Evolutionary conservation across 2,113 vertebrate species (phyloP).

Genomic region (Brevimyrus niger): DNA sequence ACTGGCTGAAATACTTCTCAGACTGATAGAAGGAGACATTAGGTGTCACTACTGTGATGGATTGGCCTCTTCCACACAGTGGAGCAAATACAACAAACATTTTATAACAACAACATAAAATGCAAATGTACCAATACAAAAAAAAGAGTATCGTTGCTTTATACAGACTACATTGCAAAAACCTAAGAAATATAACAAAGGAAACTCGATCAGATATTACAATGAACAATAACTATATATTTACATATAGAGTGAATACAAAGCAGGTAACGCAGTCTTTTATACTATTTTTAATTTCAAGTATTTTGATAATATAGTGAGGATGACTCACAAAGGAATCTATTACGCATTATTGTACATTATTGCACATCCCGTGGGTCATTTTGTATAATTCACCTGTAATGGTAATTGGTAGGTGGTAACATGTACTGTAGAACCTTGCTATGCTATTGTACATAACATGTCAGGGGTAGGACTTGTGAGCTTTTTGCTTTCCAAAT

Average conservation of each 20-base stretch:
- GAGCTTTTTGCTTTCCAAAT: background rate
- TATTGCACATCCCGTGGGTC: background rate
- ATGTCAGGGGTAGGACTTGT: background rate
- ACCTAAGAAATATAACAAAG: background rate
- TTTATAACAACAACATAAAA: background rate
- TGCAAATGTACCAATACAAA: background rate
- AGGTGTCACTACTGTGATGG: background rate
- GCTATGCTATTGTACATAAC: background rate
- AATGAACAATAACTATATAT: background rate
- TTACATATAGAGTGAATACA: background rate
- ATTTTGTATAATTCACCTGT: background rate
- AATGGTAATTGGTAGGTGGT: background rate
- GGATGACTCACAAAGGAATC: background rate
- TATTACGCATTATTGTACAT: background rate
- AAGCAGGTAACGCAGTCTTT: background rate
- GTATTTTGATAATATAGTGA: background rate
- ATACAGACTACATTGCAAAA: background rate
- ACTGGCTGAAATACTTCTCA: background rate
- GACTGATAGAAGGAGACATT: background rate
- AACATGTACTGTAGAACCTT: background rate
- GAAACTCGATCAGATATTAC: background rate
- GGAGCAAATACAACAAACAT: background rate
- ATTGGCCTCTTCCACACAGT: background rate
- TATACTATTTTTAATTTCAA: background rate
- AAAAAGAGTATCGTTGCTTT: background rate